A percentile compares a stretch with the other conserved stretches of the same genome.
Evolutionary conservation across 2,888 invertebrate species (phyloP).

Genomic region (Perizoma affinitatum): DNA sequence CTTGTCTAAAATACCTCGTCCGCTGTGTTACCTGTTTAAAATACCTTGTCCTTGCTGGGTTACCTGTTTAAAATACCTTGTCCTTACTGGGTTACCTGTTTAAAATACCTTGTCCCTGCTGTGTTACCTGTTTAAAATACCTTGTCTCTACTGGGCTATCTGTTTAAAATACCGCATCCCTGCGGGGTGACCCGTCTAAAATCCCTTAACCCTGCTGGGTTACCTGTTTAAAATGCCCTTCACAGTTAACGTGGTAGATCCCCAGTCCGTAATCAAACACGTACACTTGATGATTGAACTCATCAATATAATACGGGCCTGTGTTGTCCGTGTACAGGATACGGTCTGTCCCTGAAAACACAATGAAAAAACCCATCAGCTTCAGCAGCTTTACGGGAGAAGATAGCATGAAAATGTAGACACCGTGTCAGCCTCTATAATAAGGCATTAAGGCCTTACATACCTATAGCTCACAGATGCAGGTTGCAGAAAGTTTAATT

Average conservation of each 20-base stretch:
- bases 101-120: too few relatives aligned
- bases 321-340: slow-evolving; percentile 53
- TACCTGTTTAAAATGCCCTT: slow-evolving; percentile 52
- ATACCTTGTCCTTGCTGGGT: too few relatives aligned
- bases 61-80: too few relatives aligned
- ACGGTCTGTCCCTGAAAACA: slow-evolving; percentile 52
- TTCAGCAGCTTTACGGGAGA: neutral
- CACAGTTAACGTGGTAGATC: slow-evolving; percentile 55
- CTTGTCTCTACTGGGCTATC: too few relatives aligned
- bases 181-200: neutral
- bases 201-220: neutral
- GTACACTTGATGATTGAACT: slow-evolving; percentile 67
- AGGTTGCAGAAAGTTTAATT: too few relatives aligned
- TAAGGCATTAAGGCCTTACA: too few relatives aligned
- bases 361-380: neutral
- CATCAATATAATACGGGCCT: slow-evolving; percentile 61
- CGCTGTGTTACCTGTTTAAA: too few relatives aligned
- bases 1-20: too few relatives aligned
- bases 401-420: neutral
- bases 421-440: too few relatives aligned
- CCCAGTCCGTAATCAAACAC: slow-evolving; percentile 53
- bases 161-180: neutral
- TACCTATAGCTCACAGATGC: too few relatives aligned
- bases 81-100: too few relatives aligned
- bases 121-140: too few relatives aligned